Base-by-base conservation (phyloP, 1,140 invertebrate species). In the Diprion similis region DNA sequence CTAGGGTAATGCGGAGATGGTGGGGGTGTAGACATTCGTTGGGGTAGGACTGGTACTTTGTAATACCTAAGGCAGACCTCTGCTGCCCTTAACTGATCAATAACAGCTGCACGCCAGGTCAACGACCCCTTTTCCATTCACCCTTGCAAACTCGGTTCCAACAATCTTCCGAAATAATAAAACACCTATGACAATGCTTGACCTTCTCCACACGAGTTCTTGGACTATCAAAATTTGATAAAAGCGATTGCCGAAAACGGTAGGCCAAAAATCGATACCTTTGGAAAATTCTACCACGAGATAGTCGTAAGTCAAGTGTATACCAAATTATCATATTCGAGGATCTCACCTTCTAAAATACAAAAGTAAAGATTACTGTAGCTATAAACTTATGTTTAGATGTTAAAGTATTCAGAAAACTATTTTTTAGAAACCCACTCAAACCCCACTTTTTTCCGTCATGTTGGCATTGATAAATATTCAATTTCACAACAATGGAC, bases 91-190 rank as follows among this genome's bases (percentile, higher is more conserved):
- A 59, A 59, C 51, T 59, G 85, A 88, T 87, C 86, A 88, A 88
- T 88, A 88, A 87, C 85, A 88, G 85, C 86, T 87, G 85, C 84
- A 13, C 79, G 81, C 78, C 81, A 78, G 71, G 83, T 86, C 85
- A 78, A 81, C 74, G 84, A 86, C 81, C 81, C 46, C 74, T 78
- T 80, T 71, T 19, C 46, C 59, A 48, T 15, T 24, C 47, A 47
- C 66, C 15, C 46, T 75, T 59, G 17, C 68, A n/a, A 47, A 10
- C 10, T 10, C 18, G 37, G 13, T 68, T 66, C 46, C 73, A 37
- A 51, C 24, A 11, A 1, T 15, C 15, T 15, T 17, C 19, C 67
- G 11, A 24, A 18, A 46, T 46, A 6, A 46, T 18, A 13, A 13
- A 8, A 46, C 6, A 18, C 19, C 67, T 68, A 46, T 15, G 67